These are phyloP conservation scores for Lates japonicus DNA, from an alignment of 2,797 vertebrate genomes.

Conservation along the genomic window DNA sequence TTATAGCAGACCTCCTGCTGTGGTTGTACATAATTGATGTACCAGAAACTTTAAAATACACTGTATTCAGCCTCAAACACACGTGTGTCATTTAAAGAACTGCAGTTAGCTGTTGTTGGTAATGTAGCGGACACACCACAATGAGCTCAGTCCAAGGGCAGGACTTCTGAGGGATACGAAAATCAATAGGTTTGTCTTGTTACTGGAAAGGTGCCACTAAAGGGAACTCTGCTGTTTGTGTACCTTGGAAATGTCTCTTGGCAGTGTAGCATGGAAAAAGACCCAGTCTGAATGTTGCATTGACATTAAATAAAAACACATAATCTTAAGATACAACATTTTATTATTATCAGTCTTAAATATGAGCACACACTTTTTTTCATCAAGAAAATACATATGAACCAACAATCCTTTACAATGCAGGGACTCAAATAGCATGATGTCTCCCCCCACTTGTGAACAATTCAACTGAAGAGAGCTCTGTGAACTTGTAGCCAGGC, in stretches of 20 bases:
- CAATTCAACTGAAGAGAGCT: constrained; percentile 58
- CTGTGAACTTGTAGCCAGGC: constrained; percentile 63
- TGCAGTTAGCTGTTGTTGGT: constrained; percentile 58
- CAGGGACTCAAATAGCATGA: constrained; percentile 73
- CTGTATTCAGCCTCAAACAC: constrained; percentile 43
- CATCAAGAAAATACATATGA: constrained; percentile 86
- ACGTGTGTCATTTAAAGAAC: constrained; percentile 56
- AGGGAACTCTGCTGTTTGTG: constrained; percentile 8
- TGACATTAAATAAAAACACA: constrained; percentile 14
- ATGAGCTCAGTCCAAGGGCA: constrained; percentile 66
- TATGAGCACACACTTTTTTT: constrained; percentile 87
- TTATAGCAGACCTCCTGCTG: constrained; percentile 52
- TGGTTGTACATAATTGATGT: constrained; percentile 65
- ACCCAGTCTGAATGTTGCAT: background rate
- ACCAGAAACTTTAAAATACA: constrained; percentile 45
- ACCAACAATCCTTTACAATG: constrained; percentile 85
- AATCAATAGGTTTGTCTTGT: constrained; percentile 72
- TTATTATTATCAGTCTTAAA: constrained; percentile 90
- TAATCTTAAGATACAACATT: constrained; percentile 84
- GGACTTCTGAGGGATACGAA: constrained; percentile 51
- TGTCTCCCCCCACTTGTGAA: constrained; percentile 58
- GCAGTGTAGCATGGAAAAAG: background rate
- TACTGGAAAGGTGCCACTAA: constrained; percentile 51
- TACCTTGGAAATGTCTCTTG: constrained; percentile 5
- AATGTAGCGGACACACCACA: constrained; percentile 58